Evolutionary conservation across 2,888 invertebrate species (phyloP).

Genomic region (Rhaphigaster nebulosa): DNA sequence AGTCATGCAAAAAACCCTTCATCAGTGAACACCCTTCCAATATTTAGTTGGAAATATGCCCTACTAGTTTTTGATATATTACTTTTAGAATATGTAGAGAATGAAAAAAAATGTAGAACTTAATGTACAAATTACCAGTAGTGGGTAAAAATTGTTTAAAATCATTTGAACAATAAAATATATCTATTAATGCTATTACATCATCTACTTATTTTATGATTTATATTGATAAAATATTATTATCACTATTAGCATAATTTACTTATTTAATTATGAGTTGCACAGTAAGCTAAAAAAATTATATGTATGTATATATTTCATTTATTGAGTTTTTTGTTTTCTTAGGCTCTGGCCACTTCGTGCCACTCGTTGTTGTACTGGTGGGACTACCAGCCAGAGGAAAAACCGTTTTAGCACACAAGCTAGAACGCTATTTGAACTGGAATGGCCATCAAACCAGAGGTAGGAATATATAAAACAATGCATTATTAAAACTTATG

Average conservation of each 20-base stretch:
- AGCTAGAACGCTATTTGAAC: constrained; percentile 88
- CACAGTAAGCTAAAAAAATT: too few relatives aligned
- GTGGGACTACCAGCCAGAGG: constrained; percentile 94
- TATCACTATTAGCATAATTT: too few relatives aligned
- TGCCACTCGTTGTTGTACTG: constrained; percentile 86
- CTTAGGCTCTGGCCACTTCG: constrained; percentile 72
- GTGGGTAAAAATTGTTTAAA: not conserved
- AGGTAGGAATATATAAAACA: constrained; percentile 72
- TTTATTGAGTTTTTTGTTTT: not conserved
- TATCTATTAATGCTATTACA: too few relatives aligned
- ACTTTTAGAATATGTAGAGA: not conserved
- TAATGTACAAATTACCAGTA: not conserved
- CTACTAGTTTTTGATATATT: not conserved
- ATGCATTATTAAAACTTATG: constrained; percentile 43
- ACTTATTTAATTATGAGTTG: too few relatives aligned
- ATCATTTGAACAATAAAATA: not conserved
- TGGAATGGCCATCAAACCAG: constrained; percentile 91
- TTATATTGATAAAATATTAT: too few relatives aligned
- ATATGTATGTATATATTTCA: not conserved
- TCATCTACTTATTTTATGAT: not conserved
- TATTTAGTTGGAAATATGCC: not conserved
- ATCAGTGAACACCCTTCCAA: not conserved
- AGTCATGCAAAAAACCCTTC: not conserved
- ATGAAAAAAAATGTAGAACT: not conserved
- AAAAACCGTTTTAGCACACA: constrained; percentile 91